phyloP scores from a whole-genome alignment of 1,140 invertebrate genomes.

The Nixonia krombeini region DNA sequence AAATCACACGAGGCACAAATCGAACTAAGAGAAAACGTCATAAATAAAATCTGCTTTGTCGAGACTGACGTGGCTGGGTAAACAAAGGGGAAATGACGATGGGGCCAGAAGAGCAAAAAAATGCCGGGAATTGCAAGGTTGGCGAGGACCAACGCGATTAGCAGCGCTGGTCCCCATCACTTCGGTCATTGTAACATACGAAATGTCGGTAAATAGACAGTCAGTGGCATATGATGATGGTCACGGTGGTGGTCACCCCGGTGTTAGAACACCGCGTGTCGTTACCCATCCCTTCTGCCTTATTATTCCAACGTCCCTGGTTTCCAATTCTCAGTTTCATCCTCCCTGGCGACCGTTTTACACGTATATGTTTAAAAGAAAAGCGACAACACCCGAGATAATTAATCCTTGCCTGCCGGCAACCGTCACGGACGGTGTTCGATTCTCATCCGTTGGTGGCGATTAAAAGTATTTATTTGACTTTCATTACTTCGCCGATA shows the following conservation, averaged over 20 bases:
- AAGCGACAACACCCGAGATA: too few relatives aligned
- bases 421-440: conserved; percentile 30
- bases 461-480: conserved; percentile 53
- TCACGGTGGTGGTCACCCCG: conserved; percentile 50
- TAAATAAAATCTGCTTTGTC: too few relatives aligned
- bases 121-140: conserved; percentile 38
- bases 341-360: too few relatives aligned
- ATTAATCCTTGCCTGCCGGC: conserved; percentile 50
- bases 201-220: conserved; percentile 39
- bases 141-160: too few relatives aligned
- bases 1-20: neutral
- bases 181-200: conserved; percentile 34
- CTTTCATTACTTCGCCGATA: conserved; percentile 65
- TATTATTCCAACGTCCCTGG: too few relatives aligned
- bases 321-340: too few relatives aligned
- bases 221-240: conserved; percentile 41
- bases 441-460: conserved; percentile 8
- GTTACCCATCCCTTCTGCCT: conserved; percentile 24
- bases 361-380: too few relatives aligned
- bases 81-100: conserved; percentile 39
- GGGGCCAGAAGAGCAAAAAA: conserved; percentile 13
- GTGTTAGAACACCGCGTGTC: neutral
- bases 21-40: neutral
- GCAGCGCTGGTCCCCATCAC: conserved; percentile 28
- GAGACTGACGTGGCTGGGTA: conserved; percentile 13